These are phyloP conservation scores for Pantala flavescens DNA, from an alignment of 1,140 invertebrate species.

Conservation along the genomic window DNA sequence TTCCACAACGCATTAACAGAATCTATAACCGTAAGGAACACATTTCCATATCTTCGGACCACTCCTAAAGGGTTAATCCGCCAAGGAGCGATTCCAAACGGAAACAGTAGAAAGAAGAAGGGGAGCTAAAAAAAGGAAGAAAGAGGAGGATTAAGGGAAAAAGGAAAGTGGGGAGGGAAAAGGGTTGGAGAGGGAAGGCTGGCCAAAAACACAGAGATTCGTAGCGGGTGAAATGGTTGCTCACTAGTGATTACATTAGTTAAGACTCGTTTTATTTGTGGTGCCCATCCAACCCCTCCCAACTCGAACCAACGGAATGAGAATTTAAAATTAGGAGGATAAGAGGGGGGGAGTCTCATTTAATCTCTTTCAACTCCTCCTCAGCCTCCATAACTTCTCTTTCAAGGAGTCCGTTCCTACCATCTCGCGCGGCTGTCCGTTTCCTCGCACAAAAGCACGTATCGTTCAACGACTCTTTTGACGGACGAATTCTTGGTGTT, in stretches of 20 bases:
- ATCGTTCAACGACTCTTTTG: no score
- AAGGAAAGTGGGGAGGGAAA: neutral
- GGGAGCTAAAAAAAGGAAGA: neutral
- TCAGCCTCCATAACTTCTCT: neutral
- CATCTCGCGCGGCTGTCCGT: no score
- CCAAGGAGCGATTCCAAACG: no score
- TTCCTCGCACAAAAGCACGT: no score
- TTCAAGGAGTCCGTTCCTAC: neutral
- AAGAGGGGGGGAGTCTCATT: neutral
- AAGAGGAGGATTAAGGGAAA: neutral
- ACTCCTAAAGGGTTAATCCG: no score
- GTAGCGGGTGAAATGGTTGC: neutral
- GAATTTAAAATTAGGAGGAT: slow-evolving; percentile 10
- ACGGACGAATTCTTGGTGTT: no score
- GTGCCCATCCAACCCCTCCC: neutral
- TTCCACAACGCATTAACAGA: no score
- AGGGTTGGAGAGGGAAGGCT: neutral
- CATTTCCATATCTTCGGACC: no score
- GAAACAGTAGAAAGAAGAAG: neutral
- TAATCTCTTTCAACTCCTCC: slow-evolving; percentile 2
- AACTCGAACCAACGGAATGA: neutral
- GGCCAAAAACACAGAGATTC: slow-evolving; percentile 5
- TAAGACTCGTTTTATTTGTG: slow-evolving; percentile 6
- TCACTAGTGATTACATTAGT: slow-evolving; percentile 6
- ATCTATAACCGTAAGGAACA: no score